These are phyloP conservation scores for Agrochola circellaris DNA, from an alignment of 2,888 invertebrate species.

Conservation along the genomic window DNA sequence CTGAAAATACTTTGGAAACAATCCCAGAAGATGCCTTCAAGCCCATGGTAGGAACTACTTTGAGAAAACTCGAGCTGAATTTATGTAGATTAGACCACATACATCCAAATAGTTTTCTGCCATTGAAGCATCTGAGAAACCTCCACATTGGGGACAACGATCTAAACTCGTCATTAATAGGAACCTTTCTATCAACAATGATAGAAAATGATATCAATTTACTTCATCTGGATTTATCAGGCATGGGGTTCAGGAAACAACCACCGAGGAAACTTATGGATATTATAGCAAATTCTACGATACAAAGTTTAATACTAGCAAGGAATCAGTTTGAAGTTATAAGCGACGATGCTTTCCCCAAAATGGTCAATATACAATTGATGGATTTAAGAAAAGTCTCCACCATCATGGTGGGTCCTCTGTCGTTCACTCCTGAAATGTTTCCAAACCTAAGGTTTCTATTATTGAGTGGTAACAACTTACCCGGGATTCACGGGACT, in stretches of 20 bases:
- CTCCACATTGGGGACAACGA: slow-evolving; percentile 90
- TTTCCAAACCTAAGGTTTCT: slow-evolving; percentile 89
- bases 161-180: slow-evolving; percentile 84
- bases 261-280: slow-evolving; percentile 86
- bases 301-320: slow-evolving; percentile 86
- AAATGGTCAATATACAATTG: slow-evolving; percentile 89
- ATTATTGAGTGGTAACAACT: slow-evolving; percentile 88
- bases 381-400: slow-evolving; percentile 90
- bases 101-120: slow-evolving; percentile 87
- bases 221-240: slow-evolving; percentile 86
- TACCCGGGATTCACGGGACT: slow-evolving; percentile 88
- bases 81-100: slow-evolving; percentile 90
- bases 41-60: slow-evolving; percentile 83
- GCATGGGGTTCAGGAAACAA: slow-evolving; percentile 88
- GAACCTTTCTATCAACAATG: slow-evolving; percentile 81
- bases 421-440: slow-evolving; percentile 84
- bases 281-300: slow-evolving; percentile 87
- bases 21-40: slow-evolving; percentile 85
- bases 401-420: slow-evolving; percentile 84
- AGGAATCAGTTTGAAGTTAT: slow-evolving; percentile 91
- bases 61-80: slow-evolving; percentile 87
- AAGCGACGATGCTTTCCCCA: slow-evolving; percentile 87
- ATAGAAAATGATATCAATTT: slow-evolving; percentile 82
- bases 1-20: slow-evolving; percentile 88
- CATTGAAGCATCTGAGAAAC: slow-evolving; percentile 83